Evolutionary conservation across 2,113 vertebrate genomes (phyloP), one percentile per base, ranked within the genome.

Genomic region (Coracopsis vasa): DNA sequence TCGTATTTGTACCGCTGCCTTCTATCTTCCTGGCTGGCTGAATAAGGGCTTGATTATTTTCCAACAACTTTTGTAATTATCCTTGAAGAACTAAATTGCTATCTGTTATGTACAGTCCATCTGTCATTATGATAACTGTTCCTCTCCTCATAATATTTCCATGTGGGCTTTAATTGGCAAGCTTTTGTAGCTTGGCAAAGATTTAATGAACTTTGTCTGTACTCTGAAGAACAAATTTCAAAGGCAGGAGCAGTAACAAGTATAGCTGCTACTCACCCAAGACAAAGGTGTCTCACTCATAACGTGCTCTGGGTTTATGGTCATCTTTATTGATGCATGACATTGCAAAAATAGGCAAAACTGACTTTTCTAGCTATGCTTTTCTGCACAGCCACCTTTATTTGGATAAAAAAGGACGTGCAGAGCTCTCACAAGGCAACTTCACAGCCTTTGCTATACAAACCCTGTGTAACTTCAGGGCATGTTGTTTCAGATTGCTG

Each of bases 11-110:
- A 92, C 92, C 95, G 92, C 95, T 97, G 93, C 95, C 95, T 92
- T 92, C 79, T 56, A 2, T 69, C n/a, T 82, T 95, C 65, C 85
- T 74, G 61, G 94, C 16, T 88, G 96, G 70, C 27, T 95, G 24
- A 97, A 96, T 94, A 94, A 94, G 73, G 62, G 41, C n/a, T 79
- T 97, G 97, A 97, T 97, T 95, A 97, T 96, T 97, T 95, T 97
- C 96, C 95, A 98, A 95, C 84, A 96, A 97, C 95, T 96, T 97
- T 90, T 91, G 80, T 94, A 97, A 97, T 98, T 97, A 98, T 93
- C 97, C 95, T 97, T 96, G 94, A 95, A 97, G 96, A 95, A 95
- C 65, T 92, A 97, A 97, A 98, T 96, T 93, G 84, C 92, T 96
- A 51, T 92, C 87, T 86, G 86, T 95, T 97, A 93, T n/a, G 74